A percentile compares a stretch with the other conserved stretches of the same genome.
These are phyloP conservation scores for Columba guinea DNA, from an alignment of 2,797 vertebrate species.

Conservation along the genomic window DNA sequence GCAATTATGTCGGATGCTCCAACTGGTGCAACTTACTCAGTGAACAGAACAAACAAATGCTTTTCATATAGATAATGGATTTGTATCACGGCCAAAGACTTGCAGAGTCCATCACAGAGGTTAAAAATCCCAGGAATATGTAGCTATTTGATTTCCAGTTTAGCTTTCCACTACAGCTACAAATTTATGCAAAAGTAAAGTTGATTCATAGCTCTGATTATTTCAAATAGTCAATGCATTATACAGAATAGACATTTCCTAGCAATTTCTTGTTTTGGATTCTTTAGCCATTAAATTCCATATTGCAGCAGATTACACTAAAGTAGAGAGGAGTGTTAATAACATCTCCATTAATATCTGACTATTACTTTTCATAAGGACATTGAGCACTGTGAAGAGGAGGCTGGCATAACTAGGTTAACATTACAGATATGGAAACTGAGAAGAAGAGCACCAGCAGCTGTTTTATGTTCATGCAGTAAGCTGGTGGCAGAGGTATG, in stretches of 20 bases:
- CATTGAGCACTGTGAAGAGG: background rate
- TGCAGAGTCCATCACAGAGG: background rate
- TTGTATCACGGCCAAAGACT: background rate
- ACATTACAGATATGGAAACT: background rate
- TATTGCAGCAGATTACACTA: background rate
- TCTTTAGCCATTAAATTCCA: background rate
- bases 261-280: background rate
- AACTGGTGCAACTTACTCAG: background rate
- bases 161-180: background rate
- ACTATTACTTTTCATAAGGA: background rate
- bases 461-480: background rate
- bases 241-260: background rate
- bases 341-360: background rate
- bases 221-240: background rate
- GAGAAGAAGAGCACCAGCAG: background rate
- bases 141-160: background rate
- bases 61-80: conserved; percentile 15
- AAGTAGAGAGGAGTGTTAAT: background rate
- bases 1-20: background rate
- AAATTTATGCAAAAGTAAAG: background rate
- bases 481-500: background rate
- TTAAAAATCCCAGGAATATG: background rate
- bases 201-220: background rate
- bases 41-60: conserved; percentile 16
- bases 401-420: background rate